Conservation (phyloP, 2,113 vertebrate genomes). For the Girardinichthys multiradiatus region DNA sequence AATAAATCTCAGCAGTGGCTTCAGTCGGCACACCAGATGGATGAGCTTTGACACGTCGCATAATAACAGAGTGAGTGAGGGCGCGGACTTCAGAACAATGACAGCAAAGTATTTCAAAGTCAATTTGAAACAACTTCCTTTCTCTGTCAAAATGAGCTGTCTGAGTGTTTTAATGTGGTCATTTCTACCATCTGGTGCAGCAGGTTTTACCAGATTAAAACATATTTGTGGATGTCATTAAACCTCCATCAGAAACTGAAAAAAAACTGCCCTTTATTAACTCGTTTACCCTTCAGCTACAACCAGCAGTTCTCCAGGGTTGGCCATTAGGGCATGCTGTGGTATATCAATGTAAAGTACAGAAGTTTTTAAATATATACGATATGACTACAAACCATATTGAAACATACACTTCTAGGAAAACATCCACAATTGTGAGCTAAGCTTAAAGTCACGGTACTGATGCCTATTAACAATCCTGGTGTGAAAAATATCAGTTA, state of each 20-base stretch:
- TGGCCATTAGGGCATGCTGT: constrained; percentile 7
- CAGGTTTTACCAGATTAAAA: constrained; percentile 46
- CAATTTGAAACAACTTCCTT: constrained; percentile 34
- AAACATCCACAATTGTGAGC: no score
- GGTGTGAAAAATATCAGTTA: no score
- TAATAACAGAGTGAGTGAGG: constrained; percentile 44
- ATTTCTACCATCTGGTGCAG: constrained; percentile 51
- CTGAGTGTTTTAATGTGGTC: constrained; percentile 41
- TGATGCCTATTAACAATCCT: no score
- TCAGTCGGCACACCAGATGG: constrained; percentile 45
- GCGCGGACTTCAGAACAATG: constrained; percentile 30
- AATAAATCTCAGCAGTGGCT: constrained; percentile 35
- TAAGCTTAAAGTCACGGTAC: no score
- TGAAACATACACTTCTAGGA: no score
- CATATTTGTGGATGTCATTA: constrained; percentile 43
- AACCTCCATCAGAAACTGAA: constrained; percentile 2
- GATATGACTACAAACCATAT: no score
- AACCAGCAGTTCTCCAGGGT: background rate
- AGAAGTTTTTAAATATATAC: background rate
- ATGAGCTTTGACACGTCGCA: constrained; percentile 48
- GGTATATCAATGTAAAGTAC: background rate
- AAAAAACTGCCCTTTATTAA: constrained; percentile 4
- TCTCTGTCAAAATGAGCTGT: constrained; percentile 50
- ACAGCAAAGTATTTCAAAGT: constrained; percentile 61
- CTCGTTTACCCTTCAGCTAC: background rate